Percentiles rank a stretch among this genome's conserved stretches.
Conservation (phyloP, 2,797 vertebrate genomes). For the Hydrophis major region DNA sequence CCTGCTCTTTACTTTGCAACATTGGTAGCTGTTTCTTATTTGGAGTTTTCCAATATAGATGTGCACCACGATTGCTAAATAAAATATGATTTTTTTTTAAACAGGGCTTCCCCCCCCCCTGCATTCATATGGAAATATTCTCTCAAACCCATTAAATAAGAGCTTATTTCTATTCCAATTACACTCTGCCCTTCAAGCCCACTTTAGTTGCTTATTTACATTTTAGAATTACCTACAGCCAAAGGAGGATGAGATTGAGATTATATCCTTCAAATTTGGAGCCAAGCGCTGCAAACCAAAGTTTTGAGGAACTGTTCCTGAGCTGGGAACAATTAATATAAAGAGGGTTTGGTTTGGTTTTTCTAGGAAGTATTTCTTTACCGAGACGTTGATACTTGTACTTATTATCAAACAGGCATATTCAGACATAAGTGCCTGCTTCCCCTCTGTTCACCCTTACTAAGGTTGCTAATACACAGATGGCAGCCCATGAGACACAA, state of each 20-base stretch:
- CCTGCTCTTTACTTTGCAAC: not conserved
- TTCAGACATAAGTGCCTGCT: conserved; percentile 29
- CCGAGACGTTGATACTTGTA: not conserved
- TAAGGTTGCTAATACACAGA: conserved; percentile 12
- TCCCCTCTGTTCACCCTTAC: conserved; percentile 25
- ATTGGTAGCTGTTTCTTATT: not conserved
- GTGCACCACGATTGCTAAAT: too few species aligned
- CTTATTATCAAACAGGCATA: conserved; percentile 27
- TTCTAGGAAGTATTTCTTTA: not conserved
- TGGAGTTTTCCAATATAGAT: not conserved
- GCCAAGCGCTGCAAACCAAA: not conserved
- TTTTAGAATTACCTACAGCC: not conserved
- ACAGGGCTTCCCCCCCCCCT: too few species aligned
- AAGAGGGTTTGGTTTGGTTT: not conserved
- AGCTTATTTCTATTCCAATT: not conserved
- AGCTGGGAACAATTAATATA: not conserved
- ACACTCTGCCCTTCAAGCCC: not conserved
- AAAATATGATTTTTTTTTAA: not conserved
- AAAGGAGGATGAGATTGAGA: not conserved
- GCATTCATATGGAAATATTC: not conserved
- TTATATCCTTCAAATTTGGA: not conserved
- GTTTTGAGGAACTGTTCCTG: not conserved
- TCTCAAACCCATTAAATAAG: not conserved
- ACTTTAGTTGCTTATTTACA: not conserved
- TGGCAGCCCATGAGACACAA: conserved; percentile 18